phyloP scores from a whole-genome alignment of 2,113 vertebrate genomes.

The Ciconia boyciana region DNA sequence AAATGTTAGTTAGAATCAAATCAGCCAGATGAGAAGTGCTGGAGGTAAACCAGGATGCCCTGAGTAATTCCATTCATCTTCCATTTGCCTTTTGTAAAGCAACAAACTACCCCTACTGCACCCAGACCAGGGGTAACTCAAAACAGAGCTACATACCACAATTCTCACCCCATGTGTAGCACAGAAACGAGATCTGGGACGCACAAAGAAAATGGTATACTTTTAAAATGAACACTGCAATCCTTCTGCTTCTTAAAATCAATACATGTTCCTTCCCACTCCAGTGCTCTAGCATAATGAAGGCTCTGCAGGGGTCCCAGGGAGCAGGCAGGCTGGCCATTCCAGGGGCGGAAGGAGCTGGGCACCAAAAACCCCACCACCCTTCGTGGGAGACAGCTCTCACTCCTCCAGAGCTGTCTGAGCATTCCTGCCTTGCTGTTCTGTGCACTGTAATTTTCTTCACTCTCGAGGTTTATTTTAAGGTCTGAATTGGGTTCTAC shows the following conservation, averaged over 20 bases:
- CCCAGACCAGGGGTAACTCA: not conserved
- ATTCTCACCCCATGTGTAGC: not conserved
- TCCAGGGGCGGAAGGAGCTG: not conserved
- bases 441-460: not conserved
- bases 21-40: not conserved
- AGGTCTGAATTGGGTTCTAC: not conserved
- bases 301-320: not conserved
- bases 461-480: not conserved
- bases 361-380: not conserved
- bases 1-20: conserved; percentile 4
- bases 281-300: not conserved
- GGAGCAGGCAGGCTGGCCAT: not conserved
- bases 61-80: not conserved
- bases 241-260: not conserved
- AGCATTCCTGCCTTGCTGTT: not conserved
- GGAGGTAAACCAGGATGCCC: not conserved
- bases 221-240: not conserved
- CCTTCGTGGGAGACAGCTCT: not conserved
- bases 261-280: not conserved
- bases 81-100: not conserved
- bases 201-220: not conserved
- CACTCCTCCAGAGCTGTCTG: not conserved
- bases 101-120: not conserved
- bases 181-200: not conserved
- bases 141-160: not conserved